Percentiles rank a stretch among this genome's conserved stretches.
Evolutionary conservation across 2,797 vertebrate species (phyloP).

Genomic region (Sebastes itinus): DNA sequence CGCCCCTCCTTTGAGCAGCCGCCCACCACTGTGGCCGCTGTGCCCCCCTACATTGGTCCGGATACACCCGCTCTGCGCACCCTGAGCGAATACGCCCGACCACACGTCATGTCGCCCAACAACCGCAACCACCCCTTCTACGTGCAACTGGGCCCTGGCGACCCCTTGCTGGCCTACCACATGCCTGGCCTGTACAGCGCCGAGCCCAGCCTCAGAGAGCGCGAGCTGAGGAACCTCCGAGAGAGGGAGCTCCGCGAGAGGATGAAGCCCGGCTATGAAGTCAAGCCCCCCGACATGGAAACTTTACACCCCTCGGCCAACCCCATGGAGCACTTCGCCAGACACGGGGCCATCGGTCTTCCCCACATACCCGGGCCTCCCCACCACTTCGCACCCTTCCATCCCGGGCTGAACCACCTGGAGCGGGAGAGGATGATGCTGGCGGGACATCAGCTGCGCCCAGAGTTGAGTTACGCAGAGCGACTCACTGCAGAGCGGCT

Average conservation of each 20-base stretch:
- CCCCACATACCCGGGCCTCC: conserved; percentile 87
- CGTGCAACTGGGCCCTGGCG: conserved; percentile 91
- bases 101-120: conserved; percentile 96
- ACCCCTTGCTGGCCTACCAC: conserved; percentile 95
- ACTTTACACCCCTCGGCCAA: conserved; percentile 92
- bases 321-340: conserved; percentile 97
- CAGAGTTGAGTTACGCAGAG: conserved; percentile 96
- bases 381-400: conserved; percentile 93
- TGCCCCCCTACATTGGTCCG: conserved; percentile 95
- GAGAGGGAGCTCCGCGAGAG: conserved; percentile 94
- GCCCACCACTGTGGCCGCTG: conserved; percentile 93
- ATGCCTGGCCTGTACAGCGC: conserved; percentile 95
- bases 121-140: conserved; percentile 98
- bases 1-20: conserved; percentile 91
- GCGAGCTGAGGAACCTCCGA: conserved; percentile 92
- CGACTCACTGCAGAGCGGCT: conserved; percentile 95
- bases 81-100: conserved; percentile 96
- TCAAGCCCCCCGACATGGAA: conserved; percentile 96
- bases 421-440: conserved; percentile 93
- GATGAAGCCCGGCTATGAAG: conserved; percentile 98
- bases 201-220: conserved; percentile 91
- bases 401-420: conserved; percentile 91
- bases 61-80: conserved; percentile 96
- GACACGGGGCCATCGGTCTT: conserved; percentile 92
- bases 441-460: conserved; percentile 90